phyloP scores from a whole-genome alignment of 2,113 vertebrate genomes.

The Apus apus region DNA sequence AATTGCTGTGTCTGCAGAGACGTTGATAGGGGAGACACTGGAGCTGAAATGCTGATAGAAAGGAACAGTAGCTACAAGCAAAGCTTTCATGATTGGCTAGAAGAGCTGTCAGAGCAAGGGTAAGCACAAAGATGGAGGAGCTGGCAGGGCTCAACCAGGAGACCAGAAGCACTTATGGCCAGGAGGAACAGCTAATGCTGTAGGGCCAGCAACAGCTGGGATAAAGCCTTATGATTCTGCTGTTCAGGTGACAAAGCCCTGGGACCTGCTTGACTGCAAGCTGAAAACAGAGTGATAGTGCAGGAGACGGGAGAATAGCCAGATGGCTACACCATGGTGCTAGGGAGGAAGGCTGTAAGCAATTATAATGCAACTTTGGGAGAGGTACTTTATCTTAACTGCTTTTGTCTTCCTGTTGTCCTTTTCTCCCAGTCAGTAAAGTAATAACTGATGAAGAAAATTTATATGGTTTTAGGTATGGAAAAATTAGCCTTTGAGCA shows the following conservation, averaged over 20 bases:
- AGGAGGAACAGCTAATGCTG: background rate
- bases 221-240: background rate
- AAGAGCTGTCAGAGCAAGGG: background rate
- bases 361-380: background rate
- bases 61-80: background rate
- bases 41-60: background rate
- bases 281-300: background rate
- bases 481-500: background rate
- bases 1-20: background rate
- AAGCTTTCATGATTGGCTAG: background rate
- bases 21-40: background rate
- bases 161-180: background rate
- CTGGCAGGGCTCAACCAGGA: background rate
- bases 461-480: rapidly evolving
- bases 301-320: background rate
- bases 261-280: background rate
- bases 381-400: background rate
- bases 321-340: background rate
- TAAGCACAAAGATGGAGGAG: background rate
- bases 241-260: background rate
- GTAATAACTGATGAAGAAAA: background rate
- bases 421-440: background rate
- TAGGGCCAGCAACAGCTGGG: background rate
- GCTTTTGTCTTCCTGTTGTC: background rate
- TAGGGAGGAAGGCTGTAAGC: background rate